Evolutionary conservation across 2,888 invertebrate genomes (phyloP).

Genomic region (Agrochola circellaris): DNA sequence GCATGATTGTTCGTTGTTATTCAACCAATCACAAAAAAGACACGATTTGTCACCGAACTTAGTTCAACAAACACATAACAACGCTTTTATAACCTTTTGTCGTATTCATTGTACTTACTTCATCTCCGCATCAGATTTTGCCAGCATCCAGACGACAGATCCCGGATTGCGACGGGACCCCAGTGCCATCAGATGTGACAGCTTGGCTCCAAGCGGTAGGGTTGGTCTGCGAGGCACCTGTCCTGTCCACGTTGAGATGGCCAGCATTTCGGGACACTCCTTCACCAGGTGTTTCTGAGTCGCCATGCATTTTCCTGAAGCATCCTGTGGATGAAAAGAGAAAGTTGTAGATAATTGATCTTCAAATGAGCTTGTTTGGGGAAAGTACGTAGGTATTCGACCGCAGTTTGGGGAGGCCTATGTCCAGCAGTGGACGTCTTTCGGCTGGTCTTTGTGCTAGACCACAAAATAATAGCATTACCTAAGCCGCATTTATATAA

Average conservation of each 20-base stretch:
- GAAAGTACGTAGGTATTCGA: not conserved
- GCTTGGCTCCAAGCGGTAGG: conserved; percentile 92
- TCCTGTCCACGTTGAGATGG: conserved; percentile 95
- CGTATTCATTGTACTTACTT: conserved; percentile 89
- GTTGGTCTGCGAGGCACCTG: conserved; percentile 94
- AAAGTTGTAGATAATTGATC: not conserved
- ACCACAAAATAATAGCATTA: too few relatives aligned
- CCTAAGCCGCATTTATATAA: too few relatives aligned
- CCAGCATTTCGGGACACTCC: conserved; percentile 95
- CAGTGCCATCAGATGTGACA: conserved; percentile 94
- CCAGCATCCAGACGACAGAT: conserved; percentile 95
- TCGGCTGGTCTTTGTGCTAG: too few relatives aligned
- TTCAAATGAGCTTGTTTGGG: not conserved
- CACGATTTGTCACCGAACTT: not conserved
- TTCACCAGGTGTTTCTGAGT: conserved; percentile 92
- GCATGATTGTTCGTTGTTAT: not conserved
- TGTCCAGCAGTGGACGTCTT: too few relatives aligned
- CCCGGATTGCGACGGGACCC: conserved; percentile 93
- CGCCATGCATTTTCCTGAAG: conserved; percentile 88
- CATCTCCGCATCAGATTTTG: conserved; percentile 94
- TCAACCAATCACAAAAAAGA: not conserved
- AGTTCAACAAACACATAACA: not conserved
- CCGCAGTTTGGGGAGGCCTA: too few relatives aligned
- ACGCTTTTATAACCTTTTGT: not conserved
- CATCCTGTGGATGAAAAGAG: conserved; percentile 78